Conservation (phyloP, 2,113 vertebrate genomes). For the Coregonus clupeaformis region DNA sequence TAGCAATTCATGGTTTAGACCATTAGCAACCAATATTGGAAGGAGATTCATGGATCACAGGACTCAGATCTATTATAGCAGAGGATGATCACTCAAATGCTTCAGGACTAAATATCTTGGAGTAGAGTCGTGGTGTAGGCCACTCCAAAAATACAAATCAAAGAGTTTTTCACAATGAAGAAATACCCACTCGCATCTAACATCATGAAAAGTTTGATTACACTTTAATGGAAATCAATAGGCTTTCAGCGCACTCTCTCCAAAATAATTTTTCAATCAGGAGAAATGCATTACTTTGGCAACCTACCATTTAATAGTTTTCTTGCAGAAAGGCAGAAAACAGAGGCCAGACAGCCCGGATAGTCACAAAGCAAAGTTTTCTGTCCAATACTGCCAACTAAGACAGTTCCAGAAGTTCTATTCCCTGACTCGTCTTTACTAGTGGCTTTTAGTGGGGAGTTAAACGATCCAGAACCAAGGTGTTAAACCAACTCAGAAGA, state of each 20-base stretch:
- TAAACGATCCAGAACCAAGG: too few relatives aligned
- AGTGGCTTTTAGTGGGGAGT: conserved; percentile 24
- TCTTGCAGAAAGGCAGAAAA: conserved; percentile 9
- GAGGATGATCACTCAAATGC: conserved; percentile 51
- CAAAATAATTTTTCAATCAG: conserved; percentile 71
- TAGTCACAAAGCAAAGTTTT: conserved; percentile 5
- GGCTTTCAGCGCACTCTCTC: conserved; percentile 57
- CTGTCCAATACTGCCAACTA: conserved; percentile 28
- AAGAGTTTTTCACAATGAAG: conserved; percentile 61
- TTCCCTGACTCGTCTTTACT: conserved; percentile 18
- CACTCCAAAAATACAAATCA: conserved; percentile 61
- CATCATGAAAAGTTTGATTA: conserved; percentile 74
- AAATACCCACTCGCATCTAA: conserved; percentile 47
- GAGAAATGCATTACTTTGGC: conserved; percentile 70
- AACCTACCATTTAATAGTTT: conserved; percentile 30
- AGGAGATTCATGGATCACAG: conserved; percentile 15
- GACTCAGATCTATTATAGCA: conserved; percentile 52
- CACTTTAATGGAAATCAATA: conserved; percentile 81
- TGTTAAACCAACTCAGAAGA: too few relatives aligned
- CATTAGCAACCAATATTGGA: conserved; percentile 46
- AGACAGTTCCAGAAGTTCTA: conserved; percentile 10
- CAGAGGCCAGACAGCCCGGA: conserved; percentile 42
- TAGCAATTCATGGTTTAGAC: conserved; percentile 45
- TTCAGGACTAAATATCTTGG: conserved; percentile 15
- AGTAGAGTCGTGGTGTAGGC: conserved; percentile 44